Evolutionary conservation across 2,888 invertebrate species (phyloP), one percentile per base, ranked within the genome.

Genomic region (Branchipolynoe longqiensis): DNA sequence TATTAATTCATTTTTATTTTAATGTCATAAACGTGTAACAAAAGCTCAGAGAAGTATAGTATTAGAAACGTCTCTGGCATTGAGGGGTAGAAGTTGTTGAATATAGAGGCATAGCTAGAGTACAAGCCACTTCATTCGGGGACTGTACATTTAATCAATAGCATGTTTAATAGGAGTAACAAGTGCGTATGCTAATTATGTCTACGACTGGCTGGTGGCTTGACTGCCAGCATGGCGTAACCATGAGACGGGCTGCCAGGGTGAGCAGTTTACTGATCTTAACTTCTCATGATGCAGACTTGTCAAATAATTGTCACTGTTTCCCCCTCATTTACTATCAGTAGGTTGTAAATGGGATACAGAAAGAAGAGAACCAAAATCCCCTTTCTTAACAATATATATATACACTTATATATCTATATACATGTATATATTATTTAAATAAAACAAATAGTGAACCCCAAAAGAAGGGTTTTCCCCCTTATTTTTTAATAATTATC

Each of bases 21-120:
- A 78, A 78, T 78, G 78, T 78, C 78, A 78, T 78, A 78, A 78
- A 78, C 78, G 78, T 78, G 78, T 78, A 78, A 78, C 78, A 78
- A 78, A 78, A 78, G 78, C 78, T 78, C 78, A 78, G 78, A 78
- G 78, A 78, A 78, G 78, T 78, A 54, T 78, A 78, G 78, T 41
- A 78, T 41, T 78, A 78, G 78, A 78, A 78, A 78, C 78, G 54
- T 78, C 78, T 78, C 78, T 78, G 78, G 78, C 78, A 78, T 78
- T 54, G 78, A 78, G 78, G 78, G 78, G 78, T 78, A 78, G 78
- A 28, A 78, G 41, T 78, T 41, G 78, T 78, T 28, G 78, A 78
- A 78, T 78, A 78, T 31, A 78, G 78, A 78, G 78, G 78, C 78
- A 78, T 78, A 78, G 78, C 78, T 78, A 78, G 78, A 78, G 78